Conservation (phyloP, 2,797 vertebrate genomes). For the Phrynocephalus guinanensis region DNA sequence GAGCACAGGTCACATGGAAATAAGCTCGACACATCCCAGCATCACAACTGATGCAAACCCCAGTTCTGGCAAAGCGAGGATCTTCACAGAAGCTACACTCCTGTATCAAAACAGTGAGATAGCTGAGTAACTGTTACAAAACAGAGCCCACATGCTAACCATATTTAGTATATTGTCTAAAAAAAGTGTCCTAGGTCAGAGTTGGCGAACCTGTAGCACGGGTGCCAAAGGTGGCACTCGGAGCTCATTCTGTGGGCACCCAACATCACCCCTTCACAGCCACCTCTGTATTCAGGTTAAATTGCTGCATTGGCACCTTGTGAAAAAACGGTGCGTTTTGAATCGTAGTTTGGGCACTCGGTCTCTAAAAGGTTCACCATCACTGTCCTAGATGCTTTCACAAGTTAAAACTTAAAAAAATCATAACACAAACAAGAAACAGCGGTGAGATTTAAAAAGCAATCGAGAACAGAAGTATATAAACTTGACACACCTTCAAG, state of each 20-base stretch:
- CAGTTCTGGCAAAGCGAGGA: constrained; percentile 93
- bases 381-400: neutral
- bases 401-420: neutral
- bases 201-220: no score
- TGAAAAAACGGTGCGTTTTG: no score
- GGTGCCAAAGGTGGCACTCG: no score
- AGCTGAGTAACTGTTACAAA: constrained; percentile 30
- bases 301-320: no score
- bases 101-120: constrained; percentile 70
- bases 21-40: constrained; percentile 98
- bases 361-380: no score
- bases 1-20: constrained; percentile 98
- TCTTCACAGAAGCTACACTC: constrained; percentile 99
- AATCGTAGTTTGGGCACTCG: no score
- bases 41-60: constrained; percentile 98
- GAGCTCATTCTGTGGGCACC: no score
- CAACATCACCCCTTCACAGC: no score
- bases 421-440: neutral
- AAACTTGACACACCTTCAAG: neutral
- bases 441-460: neutral
- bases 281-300: no score
- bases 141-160: neutral
- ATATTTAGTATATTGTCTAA: neutral
- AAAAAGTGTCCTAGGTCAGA: neutral
- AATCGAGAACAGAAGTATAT: neutral